Evolutionary conservation across 2,888 invertebrate genomes (phyloP), one percentile per base, ranked within the genome.

Genomic region (Hyppa rectilinea): DNA sequence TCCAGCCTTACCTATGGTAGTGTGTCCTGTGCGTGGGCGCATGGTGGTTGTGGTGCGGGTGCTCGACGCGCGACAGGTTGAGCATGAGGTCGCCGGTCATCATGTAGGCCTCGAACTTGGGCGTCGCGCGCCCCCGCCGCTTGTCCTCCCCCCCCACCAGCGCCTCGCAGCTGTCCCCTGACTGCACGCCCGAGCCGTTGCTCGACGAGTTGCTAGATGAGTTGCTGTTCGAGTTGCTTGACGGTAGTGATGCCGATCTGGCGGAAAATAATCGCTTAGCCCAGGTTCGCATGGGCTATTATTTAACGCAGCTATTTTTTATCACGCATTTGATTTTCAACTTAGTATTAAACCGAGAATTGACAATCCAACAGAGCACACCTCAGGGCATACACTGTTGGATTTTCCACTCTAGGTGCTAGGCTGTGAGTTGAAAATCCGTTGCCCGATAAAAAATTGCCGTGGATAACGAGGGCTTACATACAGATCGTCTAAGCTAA

Each of bases 61-160:
- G 97, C 82, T 98, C 98, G 72, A 98, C 98, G 85, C 98, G 96
- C 75, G 99, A 98, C 84, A 99, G 97, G 95, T 99, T 99, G 86
- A 99, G 97, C 92, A 99, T 99, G 89, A 99, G 97, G 94, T 99
- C 99, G 56, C 99, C 99, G 40, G 99, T 99, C 99, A 99, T 99
- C 97, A 99, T 98, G 96, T 98, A 99, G 70, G 99, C 98, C 95
- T 99, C 99, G 95, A 98, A 98, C 93, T 98, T 97, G 78, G 96
- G 96, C 80, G 91, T 88, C 82, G 87, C 89, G 84, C 94, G 92
- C 73, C 93, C 89, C 81, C 92, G 87, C 84, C 92, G 85, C 85
- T 89, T 85, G 85, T 94, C 93, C 77, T 96, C 96, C 65, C 94
- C 95, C 12, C 89, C 78, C 23, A 95, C 87, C 64, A 96, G 85